A percentile compares a stretch with the other conserved stretches of the same genome.
Conservation (phyloP, 30 jellyfish, hydroid and myxozoan species). For the Aurelia coerulea region DNA sequence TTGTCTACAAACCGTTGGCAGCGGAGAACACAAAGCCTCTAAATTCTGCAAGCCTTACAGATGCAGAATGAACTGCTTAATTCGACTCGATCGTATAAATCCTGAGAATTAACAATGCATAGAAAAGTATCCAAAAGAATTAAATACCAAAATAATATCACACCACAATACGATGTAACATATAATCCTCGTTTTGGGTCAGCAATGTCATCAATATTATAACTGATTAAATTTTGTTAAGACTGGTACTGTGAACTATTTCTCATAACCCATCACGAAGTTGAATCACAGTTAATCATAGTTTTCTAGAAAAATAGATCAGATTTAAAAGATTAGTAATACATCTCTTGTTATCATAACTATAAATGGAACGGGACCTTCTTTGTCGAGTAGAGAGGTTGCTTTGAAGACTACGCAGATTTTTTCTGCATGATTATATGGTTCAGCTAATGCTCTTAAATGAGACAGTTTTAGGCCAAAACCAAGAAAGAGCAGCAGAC, state of each 20-base stretch:
- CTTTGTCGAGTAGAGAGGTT: no score
- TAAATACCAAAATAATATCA: background rate
- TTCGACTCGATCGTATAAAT: background rate
- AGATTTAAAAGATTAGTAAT: constrained; percentile 21
- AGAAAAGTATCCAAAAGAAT: background rate
- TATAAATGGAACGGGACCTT: no score
- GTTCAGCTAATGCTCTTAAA: no score
- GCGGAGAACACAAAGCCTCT: no score
- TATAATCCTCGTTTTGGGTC: constrained; percentile 27
- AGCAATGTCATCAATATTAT: background rate
- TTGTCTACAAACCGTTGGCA: no score
- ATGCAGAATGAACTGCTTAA: no score
- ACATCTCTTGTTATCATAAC: constrained; percentile 9
- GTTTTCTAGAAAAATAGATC: constrained; percentile 44
- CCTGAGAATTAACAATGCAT: background rate
- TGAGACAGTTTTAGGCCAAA: no score
- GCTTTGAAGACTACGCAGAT: no score
- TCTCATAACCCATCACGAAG: constrained; percentile 8
- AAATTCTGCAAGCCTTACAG: no score
- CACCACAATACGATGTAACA: background rate
- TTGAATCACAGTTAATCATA: constrained; percentile 9
- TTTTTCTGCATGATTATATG: no score
- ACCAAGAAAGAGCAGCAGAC: no score
- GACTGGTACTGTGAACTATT: constrained; percentile 25
- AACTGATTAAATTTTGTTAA: constrained; percentile 15